Conservation (phyloP, 2,797 vertebrate species). For the Leuciscus waleckii region DNA sequence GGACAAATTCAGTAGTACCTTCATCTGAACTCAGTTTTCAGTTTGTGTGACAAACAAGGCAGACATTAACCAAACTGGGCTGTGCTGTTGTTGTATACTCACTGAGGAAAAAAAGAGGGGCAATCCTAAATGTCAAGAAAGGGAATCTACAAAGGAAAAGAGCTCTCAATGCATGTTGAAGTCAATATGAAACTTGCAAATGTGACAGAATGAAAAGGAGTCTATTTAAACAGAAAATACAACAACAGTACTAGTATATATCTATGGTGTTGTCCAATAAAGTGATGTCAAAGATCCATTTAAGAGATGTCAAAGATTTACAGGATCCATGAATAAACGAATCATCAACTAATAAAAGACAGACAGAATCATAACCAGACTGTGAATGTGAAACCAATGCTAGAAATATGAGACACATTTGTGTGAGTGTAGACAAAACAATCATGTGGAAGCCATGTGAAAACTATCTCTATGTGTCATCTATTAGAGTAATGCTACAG, state of each 20-base stretch:
- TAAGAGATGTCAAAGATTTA: background rate
- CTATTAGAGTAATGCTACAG: background rate
- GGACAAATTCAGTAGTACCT: background rate
- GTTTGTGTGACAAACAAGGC: background rate
- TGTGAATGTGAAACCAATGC: constrained; percentile 8
- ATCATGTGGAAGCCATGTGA: constrained; percentile 29
- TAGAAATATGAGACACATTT: background rate
- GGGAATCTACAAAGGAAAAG: background rate
- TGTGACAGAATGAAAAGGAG: background rate
- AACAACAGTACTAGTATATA: background rate
- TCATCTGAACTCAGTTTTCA: background rate
- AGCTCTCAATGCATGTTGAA: background rate
- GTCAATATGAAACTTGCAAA: background rate
- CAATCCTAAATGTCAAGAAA: background rate
- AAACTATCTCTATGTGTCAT: constrained; percentile 10
- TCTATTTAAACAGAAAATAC: background rate
- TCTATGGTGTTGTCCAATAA: background rate
- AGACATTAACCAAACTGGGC: background rate
- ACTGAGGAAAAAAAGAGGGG: background rate
- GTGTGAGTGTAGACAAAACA: background rate
- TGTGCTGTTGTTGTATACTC: background rate
- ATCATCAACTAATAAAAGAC: background rate
- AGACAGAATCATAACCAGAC: background rate
- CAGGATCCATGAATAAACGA: background rate
- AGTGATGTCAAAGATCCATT: background rate